phyloP scores from a whole-genome alignment of 2,113 vertebrate genomes.

The Tenebrosternarchus preto region DNA sequence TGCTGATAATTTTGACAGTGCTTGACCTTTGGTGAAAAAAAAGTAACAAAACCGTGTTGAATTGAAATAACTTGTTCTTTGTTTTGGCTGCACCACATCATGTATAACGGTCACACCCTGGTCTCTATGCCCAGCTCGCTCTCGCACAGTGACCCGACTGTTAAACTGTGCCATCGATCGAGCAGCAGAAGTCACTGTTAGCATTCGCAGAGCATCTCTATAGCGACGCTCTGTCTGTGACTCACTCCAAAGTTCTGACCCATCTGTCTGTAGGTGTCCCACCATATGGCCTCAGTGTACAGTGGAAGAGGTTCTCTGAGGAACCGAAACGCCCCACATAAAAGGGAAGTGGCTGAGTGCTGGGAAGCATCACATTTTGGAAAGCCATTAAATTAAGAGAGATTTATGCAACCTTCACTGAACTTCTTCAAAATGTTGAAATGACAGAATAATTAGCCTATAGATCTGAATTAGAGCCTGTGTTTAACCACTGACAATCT shows the following conservation, averaged over 20 bases:
- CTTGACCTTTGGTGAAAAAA: constrained; percentile 81
- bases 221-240: constrained; percentile 4
- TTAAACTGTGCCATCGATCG: constrained; percentile 76
- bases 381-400: constrained; percentile 81
- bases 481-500: background rate
- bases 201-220: constrained; percentile 17
- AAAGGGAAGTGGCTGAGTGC: constrained; percentile 81
- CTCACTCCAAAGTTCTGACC: constrained; percentile 16
- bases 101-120: constrained; percentile 79
- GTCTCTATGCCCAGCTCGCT: constrained; percentile 45
- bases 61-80: constrained; percentile 83
- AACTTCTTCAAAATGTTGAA: constrained; percentile 8
- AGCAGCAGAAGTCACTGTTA: constrained; percentile 28
- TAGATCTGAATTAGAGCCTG: background rate
- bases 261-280: constrained; percentile 78
- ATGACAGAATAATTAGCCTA: too few species aligned
- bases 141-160: constrained; percentile 77
- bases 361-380: constrained; percentile 78
- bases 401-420: constrained; percentile 68
- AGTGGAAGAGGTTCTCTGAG: constrained; percentile 76
- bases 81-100: constrained; percentile 79
- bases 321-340: constrained; percentile 78
- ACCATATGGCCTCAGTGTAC: constrained; percentile 82
- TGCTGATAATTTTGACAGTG: constrained; percentile 83
- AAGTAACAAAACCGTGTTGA: constrained; percentile 81